phyloP scores from a whole-genome alignment of 1,140 invertebrate genomes.

The Ostrea edulis region DNA sequence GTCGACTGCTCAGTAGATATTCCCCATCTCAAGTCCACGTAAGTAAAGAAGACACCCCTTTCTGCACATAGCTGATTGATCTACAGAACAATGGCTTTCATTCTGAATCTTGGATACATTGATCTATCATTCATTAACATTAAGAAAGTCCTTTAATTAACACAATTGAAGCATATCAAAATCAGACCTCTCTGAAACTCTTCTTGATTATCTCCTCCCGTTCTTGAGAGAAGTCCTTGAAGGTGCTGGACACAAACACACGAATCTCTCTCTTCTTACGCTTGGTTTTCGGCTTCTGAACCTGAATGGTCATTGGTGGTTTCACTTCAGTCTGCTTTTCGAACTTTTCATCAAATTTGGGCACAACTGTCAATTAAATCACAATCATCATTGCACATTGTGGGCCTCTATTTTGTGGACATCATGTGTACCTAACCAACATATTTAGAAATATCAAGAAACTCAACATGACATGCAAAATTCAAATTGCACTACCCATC shows the following conservation, averaged over 20 bases:
- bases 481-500: too few relatives aligned
- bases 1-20: slow-evolving; percentile 66
- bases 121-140: too few relatives aligned
- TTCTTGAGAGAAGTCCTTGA: slow-evolving; percentile 67
- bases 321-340: slow-evolving; percentile 55
- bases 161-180: too few relatives aligned
- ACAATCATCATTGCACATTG: not conserved
- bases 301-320: not conserved
- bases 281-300: not conserved
- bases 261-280: slow-evolving; percentile 68
- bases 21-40: slow-evolving; percentile 72
- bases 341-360: slow-evolving; percentile 53
- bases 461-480: too few relatives aligned
- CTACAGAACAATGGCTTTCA: slow-evolving; percentile 50
- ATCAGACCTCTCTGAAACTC: slow-evolving; percentile 66
- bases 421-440: too few relatives aligned
- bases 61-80: slow-evolving; percentile 68
- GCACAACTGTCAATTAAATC: slow-evolving; percentile 47
- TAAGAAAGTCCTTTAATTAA: too few relatives aligned
- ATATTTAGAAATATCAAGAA: too few relatives aligned
- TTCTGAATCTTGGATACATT: not conserved
- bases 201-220: slow-evolving; percentile 71
- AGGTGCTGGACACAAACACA: slow-evolving; percentile 72
- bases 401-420: too few relatives aligned
- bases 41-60: slow-evolving; percentile 69